Percentiles rank a stretch among this genome's conserved stretches.
These are phyloP conservation scores for Cinclus mexicanus DNA, from an alignment of 2,113 vertebrate species.

Conservation along the genomic window DNA sequence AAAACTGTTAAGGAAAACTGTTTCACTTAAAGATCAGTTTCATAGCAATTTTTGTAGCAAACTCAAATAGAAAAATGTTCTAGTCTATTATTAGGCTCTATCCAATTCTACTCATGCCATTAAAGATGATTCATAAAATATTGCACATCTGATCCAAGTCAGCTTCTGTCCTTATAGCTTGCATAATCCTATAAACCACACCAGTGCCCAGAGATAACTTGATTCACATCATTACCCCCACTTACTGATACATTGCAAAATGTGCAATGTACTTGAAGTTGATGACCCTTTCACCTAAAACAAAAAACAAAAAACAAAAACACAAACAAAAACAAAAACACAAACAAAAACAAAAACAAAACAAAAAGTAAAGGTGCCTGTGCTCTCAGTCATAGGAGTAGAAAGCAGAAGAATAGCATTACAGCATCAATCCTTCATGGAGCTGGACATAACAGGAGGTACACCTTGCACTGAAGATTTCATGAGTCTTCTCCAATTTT, in stretches of 20 bases:
- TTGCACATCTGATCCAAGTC: background rate
- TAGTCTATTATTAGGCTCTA: slow-evolving; percentile 5
- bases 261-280: background rate
- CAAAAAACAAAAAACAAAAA: too few species aligned
- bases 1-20: background rate
- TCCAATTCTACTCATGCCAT: background rate
- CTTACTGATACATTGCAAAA: background rate
- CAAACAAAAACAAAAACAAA: background rate
- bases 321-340: too few species aligned
- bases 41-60: background rate
- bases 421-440: background rate
- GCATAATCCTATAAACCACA: background rate
- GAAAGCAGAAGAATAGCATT: background rate
- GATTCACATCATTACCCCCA: background rate
- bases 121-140: slow-evolving; percentile 17
- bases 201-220: background rate
- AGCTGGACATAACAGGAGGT: background rate
- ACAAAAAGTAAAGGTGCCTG: background rate
- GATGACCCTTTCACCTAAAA: background rate
- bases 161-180: background rate
- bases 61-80: background rate
- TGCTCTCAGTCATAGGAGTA: background rate
- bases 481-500: background rate
- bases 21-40: background rate
- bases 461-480: background rate